A percentile compares a stretch with the other conserved stretches of the same genome.
Evolutionary conservation across 1,140 invertebrate genomes (phyloP).

Genomic region (Glossosoma conforme): DNA sequence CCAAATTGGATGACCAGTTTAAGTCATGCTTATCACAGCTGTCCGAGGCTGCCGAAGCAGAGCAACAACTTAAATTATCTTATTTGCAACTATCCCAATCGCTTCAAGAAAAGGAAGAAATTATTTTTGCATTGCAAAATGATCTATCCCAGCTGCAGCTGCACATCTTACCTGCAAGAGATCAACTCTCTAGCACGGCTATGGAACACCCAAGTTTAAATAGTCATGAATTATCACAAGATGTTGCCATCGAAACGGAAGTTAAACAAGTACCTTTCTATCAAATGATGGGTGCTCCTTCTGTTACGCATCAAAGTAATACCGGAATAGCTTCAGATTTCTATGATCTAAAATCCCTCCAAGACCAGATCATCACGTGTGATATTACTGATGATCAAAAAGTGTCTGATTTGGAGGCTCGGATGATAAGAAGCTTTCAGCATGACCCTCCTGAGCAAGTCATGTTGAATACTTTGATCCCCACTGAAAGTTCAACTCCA

Average conservation of each 20-base stretch:
- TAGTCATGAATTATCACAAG: not conserved
- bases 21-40: conserved; percentile 21
- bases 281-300: conserved; percentile 4
- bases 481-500: not conserved
- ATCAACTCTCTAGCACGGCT: too few species aligned
- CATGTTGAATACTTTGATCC: not conserved
- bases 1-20: conserved; percentile 13
- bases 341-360: conserved; percentile 35
- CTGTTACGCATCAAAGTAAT: conserved; percentile 33
- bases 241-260: conserved; percentile 1
- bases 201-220: too few species aligned
- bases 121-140: conserved; percentile 16
- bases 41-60: conserved; percentile 16
- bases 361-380: conserved; percentile 26
- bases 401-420: conserved; percentile 7
- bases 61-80: conserved; percentile 11
- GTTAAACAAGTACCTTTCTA: not conserved
- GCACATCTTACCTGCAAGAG: too few species aligned
- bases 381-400: conserved; percentile 1
- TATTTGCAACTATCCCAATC: conserved; percentile 2
- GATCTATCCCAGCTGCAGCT: conserved; percentile 14
- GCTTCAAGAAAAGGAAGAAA: conserved; percentile 18
- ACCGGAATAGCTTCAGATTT: conserved; percentile 36
- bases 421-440: conserved; percentile 25
- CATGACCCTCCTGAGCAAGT: conserved; percentile 35